Conservation (phyloP, 2,888 invertebrate species). For the Opisthograptis luteolata region DNA sequence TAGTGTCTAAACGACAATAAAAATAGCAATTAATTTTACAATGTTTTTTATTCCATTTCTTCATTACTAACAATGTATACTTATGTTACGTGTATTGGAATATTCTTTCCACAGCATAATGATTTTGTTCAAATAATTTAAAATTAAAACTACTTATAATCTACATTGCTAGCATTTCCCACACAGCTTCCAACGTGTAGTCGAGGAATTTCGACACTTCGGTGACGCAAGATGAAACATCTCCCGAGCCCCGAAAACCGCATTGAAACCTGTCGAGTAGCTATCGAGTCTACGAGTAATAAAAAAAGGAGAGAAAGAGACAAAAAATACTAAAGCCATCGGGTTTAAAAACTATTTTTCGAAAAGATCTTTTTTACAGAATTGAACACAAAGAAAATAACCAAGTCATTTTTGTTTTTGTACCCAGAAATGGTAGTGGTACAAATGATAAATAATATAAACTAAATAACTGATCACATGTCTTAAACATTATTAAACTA, state of each 20-base stretch:
- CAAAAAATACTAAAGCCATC: no score
- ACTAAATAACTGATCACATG: constrained; percentile 22
- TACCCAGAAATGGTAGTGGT: constrained; percentile 5
- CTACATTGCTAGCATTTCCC: no score
- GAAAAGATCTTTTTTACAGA: no score
- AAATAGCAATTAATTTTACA: constrained; percentile 21
- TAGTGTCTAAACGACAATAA: constrained; percentile 23
- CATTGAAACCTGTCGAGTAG: no score
- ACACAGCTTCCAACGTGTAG: no score
- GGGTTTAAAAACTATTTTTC: no score
- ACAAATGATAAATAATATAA: constrained; percentile 19
- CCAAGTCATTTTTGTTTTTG: constrained; percentile 5
- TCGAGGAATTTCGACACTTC: no score
- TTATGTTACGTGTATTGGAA: constrained; percentile 48
- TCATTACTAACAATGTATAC: constrained; percentile 44
- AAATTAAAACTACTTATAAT: constrained; percentile 24
- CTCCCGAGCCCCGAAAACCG: no score
- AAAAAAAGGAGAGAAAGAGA: no score
- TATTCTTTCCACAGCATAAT: constrained; percentile 48
- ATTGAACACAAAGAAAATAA: no score
- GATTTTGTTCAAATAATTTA: constrained; percentile 29
- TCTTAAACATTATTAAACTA: not conserved
- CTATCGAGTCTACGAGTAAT: no score
- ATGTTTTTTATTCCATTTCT: constrained; percentile 47
- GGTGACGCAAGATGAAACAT: no score